Conservation (phyloP, 2,888 invertebrate genomes). For the Poecilus cupreus region DNA sequence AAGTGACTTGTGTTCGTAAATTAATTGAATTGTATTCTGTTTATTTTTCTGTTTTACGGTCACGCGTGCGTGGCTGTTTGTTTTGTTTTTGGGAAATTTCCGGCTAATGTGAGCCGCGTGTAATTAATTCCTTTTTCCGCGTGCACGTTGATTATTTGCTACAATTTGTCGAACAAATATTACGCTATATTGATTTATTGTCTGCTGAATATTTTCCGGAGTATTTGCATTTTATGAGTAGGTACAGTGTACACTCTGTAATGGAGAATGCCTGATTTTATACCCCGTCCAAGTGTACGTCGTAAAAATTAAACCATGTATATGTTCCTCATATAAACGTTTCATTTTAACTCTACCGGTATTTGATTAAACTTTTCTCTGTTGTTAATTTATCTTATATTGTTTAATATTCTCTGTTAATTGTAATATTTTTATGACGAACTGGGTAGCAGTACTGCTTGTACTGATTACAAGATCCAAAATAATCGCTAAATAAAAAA, state of each 20-base stretch:
- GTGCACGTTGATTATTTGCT: slow-evolving; percentile 47
- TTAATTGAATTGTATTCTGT: slow-evolving; percentile 53
- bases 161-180: slow-evolving; percentile 48
- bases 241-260: neutral
- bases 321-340: neutral
- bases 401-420: no score
- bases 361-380: no score
- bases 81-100: slow-evolving; percentile 52
- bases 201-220: slow-evolving; percentile 44
- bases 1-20: slow-evolving; percentile 32
- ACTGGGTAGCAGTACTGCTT: no score
- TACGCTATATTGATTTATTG: slow-evolving; percentile 53
- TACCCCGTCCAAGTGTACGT: neutral
- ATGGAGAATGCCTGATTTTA: neutral
- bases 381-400: no score
- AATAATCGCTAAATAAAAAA: no score
- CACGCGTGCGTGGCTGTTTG: slow-evolving; percentile 36
- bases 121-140: slow-evolving; percentile 50
- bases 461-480: no score
- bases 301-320: neutral
- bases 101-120: slow-evolving; percentile 43
- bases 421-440: no score
- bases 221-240: slow-evolving; percentile 38
- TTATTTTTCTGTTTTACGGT: slow-evolving; percentile 41
- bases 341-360: no score